These are phyloP conservation scores for Coreoperca whiteheadi DNA, from an alignment of 2,113 vertebrate genomes.

Conservation along the genomic window DNA sequence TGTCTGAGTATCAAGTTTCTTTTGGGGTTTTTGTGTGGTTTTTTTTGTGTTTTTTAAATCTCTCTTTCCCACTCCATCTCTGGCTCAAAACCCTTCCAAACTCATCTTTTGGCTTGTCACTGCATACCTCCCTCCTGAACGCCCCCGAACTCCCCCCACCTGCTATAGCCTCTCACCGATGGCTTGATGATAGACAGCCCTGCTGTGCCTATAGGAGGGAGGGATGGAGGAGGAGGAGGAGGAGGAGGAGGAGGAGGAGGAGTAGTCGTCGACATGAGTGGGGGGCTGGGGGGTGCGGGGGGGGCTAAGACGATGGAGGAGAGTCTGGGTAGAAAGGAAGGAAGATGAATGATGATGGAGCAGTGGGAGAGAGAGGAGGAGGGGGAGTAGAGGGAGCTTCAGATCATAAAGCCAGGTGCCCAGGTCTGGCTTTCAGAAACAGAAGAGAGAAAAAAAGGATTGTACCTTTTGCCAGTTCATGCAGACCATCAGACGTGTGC, in stretches of 20 bases:
- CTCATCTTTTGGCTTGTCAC: constrained; percentile 57
- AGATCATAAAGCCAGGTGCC: constrained; percentile 66
- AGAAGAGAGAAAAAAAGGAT: neutral
- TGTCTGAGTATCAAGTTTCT: constrained; percentile 1
- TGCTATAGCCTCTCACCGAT: constrained; percentile 63
- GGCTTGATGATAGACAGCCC: constrained; percentile 69
- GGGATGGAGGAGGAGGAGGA: neutral
- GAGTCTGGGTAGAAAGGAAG: constrained; percentile 37
- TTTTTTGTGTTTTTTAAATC: neutral
- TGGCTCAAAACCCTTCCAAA: constrained; percentile 19
- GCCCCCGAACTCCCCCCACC: neutral
- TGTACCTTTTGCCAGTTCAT: constrained; percentile 39
- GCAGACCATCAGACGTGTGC: constrained; percentile 27
- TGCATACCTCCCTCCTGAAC: constrained; percentile 22
- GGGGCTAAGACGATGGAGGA: constrained; percentile 28
- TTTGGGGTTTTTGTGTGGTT: neutral
- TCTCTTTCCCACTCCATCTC: constrained; percentile 21
- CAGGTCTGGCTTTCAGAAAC: constrained; percentile 40
- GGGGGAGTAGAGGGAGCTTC: constrained; percentile 40
- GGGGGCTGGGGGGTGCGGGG: neutral
- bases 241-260: constrained; percentile 18
- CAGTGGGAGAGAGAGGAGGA: constrained; percentile 24
- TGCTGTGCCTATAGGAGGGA: constrained; percentile 39
- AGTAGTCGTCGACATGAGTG: constrained; percentile 39
- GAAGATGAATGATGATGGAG: constrained; percentile 67